Evolutionary conservation across 2,113 vertebrate species (phyloP), one percentile per base, ranked within the genome.

Genomic region (Notarius quadriscutis): DNA sequence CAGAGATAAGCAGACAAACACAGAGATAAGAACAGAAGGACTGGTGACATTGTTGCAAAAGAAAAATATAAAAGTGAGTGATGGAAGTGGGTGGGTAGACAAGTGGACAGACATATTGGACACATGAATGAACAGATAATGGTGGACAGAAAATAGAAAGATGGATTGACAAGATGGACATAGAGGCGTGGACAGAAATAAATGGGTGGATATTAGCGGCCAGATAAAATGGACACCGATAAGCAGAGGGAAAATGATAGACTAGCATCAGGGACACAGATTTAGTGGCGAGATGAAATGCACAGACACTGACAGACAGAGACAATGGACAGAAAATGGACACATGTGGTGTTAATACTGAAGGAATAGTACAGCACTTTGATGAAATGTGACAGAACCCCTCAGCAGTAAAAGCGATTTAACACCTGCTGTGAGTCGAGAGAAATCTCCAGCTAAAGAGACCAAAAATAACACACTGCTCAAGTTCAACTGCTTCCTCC

Each of bases 381-480:
- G 8, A 57, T 57, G 14, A 30, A 81, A 58, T 12, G 57, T 34
- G 55, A 60, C 17, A 20, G 55, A 81, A 81, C n/a, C 27, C 50
- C 3, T 81, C 78, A 51, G 48, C 75, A 78, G 50, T 78, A 53
- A 53, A 7, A 78, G 14, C 6, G 22, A 17, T 78, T 53, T 78
- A 53, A 53, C 50, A 78, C 50, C 75, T 78, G 75, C 75, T 78
- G 50, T 7, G 75, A 78, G 75, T 8, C 50, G 75, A 78, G 50
- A 55, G 50, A 78, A 53, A 51, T 53, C 7, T 78, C 50, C 25
- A 81, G 79, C 79, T 34, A 18, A 60, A 60, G 79, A 1, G 30
- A 60, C 55, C 60, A 81, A 81, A 81, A 81, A 81, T 60, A 81
- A 60, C 79, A 58, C n/a, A 10, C 27, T 41, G 79, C 75, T 51